Base-by-base conservation (phyloP, 2,797 vertebrate species). In the Falco biarmicus region DNA sequence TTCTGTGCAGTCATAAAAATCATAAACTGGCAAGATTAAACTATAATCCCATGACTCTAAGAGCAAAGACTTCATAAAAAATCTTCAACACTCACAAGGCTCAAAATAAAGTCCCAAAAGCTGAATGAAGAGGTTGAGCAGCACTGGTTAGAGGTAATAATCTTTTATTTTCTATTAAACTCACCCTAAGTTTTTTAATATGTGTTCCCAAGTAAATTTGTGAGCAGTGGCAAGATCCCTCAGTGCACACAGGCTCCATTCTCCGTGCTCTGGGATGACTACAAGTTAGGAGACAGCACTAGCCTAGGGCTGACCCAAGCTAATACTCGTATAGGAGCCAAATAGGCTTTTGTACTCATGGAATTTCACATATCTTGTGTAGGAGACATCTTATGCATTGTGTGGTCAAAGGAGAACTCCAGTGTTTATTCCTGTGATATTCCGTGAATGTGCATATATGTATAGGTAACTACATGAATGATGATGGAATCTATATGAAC, bases 211-310 rank as follows among this genome's bases (percentile, higher is more conserved):
- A 21, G 29, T 20, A 43, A 45, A 71, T 79, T 71, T 64, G 17
- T 0, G 0, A 66, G 24, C 19, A 56, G n/a, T 11, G 12, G 17
- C 24, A 76, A 57, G 31, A 20, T 26, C 15, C 17, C 20, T 2
- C 9, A 3, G 60, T 56, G 47, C 18, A 20, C 22, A 7, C 4
- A 24, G 29, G 4, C 6, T 69, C 25, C 3, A 0, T 56, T 54
- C 28, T 48, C 28, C 22, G 1, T 9, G 8, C 0, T 13, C 51
- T 31, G 43, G 21, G 15, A 47, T 26, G 26, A 59, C 2, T 3
- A 13, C 18, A 84, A 4, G 6, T 25, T 48, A 56, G 26, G 37
- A 78, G 7, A n/a, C 0, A 63, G 32, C 0, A 0, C 4, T 29
- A 50, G 11, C 6, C 3, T 37, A 22, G 13, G n/a, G 13, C 25